A percentile compares a stretch with the other conserved stretches of the same genome.
Conservation (phyloP, 2,888 invertebrate genomes). For the Hoplodrina ambigua region DNA sequence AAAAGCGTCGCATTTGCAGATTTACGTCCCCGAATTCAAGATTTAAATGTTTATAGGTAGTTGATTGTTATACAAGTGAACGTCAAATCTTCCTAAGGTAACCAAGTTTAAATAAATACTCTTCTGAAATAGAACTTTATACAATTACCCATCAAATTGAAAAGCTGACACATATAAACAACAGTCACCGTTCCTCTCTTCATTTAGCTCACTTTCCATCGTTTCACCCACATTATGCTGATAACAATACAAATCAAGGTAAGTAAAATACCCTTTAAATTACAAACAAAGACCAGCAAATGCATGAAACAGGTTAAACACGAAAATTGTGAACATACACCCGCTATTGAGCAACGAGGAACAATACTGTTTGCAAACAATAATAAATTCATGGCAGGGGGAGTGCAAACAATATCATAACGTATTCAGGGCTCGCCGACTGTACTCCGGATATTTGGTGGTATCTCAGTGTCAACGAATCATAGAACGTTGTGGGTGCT, state of each 20-base stretch:
- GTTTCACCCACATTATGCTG: background rate
- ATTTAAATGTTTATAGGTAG: constrained; percentile 1
- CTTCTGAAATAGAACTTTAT: background rate
- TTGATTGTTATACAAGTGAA: background rate
- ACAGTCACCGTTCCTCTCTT: background rate
- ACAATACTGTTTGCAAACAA: constrained; percentile 59
- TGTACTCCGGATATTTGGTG: constrained; percentile 54
- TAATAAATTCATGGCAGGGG: constrained; percentile 55
- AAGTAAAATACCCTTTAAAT: constrained; percentile 25
- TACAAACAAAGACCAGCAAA: constrained; percentile 26
- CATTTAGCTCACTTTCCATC: constrained; percentile 1
- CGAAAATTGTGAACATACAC: constrained; percentile 30
- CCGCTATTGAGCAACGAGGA: constrained; percentile 26
- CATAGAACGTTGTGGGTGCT: constrained; percentile 18
- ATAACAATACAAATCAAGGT: constrained; percentile 1
- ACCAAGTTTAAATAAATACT: too few relatives aligned
- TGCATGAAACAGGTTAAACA: constrained; percentile 37
- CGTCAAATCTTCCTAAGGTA: too few relatives aligned
- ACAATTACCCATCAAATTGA: background rate
- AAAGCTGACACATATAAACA: too few relatives aligned
- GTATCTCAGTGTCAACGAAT: constrained; percentile 43
- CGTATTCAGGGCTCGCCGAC: constrained; percentile 48
- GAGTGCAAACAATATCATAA: constrained; percentile 54
- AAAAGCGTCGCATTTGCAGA: constrained; percentile 27
- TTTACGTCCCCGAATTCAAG: background rate